These are phyloP conservation scores for Channa striata DNA, from an alignment of 2,797 vertebrate genomes.

Conservation along the genomic window DNA sequence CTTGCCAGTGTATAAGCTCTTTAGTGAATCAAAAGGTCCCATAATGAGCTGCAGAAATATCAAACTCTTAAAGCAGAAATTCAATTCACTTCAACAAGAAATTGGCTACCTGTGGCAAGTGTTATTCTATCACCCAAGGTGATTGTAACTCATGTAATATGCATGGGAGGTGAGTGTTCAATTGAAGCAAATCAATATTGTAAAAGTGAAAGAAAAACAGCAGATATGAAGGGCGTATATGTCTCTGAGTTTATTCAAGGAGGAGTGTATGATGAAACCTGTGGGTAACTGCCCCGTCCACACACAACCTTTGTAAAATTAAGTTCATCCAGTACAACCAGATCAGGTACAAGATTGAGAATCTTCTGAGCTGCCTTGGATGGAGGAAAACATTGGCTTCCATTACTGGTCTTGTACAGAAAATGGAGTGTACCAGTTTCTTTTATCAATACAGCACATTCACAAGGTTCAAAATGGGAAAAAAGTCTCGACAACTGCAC, in stretches of 20 bases:
- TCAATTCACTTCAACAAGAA: conserved; percentile 46
- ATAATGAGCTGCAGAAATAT: conserved; percentile 54
- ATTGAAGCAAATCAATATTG: conserved; percentile 67
- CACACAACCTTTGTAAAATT: conserved; percentile 72
- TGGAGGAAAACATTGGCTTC: conserved; percentile 64
- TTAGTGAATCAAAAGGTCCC: conserved; percentile 14
- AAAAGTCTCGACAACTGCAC: conserved; percentile 81
- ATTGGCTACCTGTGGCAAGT: conserved; percentile 44
- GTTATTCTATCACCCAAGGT: conserved; percentile 62
- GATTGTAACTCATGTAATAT: conserved; percentile 72
- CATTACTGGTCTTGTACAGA: conserved; percentile 63
- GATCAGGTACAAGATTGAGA: conserved; percentile 74
- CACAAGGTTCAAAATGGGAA: conserved; percentile 75
- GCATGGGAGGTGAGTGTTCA: conserved; percentile 53
- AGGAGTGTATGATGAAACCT: conserved; percentile 78
- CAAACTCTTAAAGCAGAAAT: conserved; percentile 39
- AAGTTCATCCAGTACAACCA: conserved; percentile 75
- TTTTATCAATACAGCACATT: conserved; percentile 81
- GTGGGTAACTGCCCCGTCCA: conserved; percentile 74
- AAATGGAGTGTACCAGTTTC: conserved; percentile 71
- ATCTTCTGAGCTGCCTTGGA: conserved; percentile 78
- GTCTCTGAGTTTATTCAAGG: conserved; percentile 83
- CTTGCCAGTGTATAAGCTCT: conserved; percentile 8
- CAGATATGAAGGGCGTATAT: conserved; percentile 70
- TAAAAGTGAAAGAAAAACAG: conserved; percentile 71